Percentiles rank a stretch among this genome's conserved stretches.
Conservation (phyloP, 1,140 invertebrate genomes). For the Bombyx mori region ASM3026992v2 NC_085107.1:385501-386000, state of each 20-base stretch:
- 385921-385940: constrained; percentile 72
- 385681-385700: constrained; percentile 61
- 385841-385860: constrained; percentile 77
- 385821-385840: constrained; percentile 77
- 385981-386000: too few relatives aligned
- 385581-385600: constrained; percentile 69
- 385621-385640: constrained; percentile 45
- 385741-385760: constrained; percentile 30
- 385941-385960: constrained; percentile 24
- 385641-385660: constrained; percentile 48
- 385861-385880: constrained; percentile 81
- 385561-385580: constrained; percentile 76
- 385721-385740: constrained; percentile 34
- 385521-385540: constrained; percentile 86
- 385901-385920: constrained; percentile 80
- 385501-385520: constrained; percentile 30
- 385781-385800: constrained; percentile 39
- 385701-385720: constrained; percentile 46
- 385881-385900: constrained; percentile 84
- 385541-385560: constrained; percentile 83
- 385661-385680: constrained; percentile 44
- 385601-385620: constrained; percentile 50
- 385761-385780: constrained; percentile 25
- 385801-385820: constrained; percentile 41
- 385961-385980: constrained; percentile 28